Percentiles rank a stretch among this genome's conserved stretches.
Conservation (phyloP, 2,888 invertebrate species). For the Acrobasis consociella region DNA sequence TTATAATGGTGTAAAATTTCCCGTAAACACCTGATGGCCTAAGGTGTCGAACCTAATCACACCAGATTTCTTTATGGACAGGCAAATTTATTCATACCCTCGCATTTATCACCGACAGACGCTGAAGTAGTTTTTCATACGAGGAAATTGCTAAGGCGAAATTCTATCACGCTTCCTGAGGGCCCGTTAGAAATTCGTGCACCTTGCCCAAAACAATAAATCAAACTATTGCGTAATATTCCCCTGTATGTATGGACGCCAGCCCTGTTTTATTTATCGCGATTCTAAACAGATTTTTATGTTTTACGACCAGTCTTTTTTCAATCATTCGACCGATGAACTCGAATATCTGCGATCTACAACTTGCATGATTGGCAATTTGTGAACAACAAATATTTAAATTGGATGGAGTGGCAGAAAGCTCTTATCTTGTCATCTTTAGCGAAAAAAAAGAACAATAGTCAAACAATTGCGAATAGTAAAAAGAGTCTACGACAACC, state of each 20-base stretch:
- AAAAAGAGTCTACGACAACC: not conserved
- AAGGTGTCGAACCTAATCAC: conserved; percentile 71
- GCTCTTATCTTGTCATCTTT: conserved; percentile 46
- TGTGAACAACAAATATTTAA: conserved; percentile 29
- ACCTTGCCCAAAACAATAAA: conserved; percentile 79
- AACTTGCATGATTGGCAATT: conserved; percentile 30
- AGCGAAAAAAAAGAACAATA: not conserved
- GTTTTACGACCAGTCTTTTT: conserved; percentile 58
- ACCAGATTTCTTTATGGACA: conserved; percentile 65
- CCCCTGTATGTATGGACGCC: conserved; percentile 74
- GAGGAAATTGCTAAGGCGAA: conserved; percentile 71
- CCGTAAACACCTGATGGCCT: conserved; percentile 54
- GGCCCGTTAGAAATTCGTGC: conserved; percentile 69
- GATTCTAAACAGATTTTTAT: conserved; percentile 70
- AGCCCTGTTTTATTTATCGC: conserved; percentile 72
- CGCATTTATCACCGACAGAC: conserved; percentile 74
- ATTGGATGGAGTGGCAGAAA: conserved; percentile 46
- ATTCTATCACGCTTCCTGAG: conserved; percentile 68
- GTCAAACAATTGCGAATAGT: not conserved
- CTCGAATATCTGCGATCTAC: conserved; percentile 23
- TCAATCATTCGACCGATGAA: conserved; percentile 24
- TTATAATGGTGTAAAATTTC: not conserved
- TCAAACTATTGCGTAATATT: conserved; percentile 79
- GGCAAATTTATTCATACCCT: conserved; percentile 78
- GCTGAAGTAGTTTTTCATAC: conserved; percentile 71